A percentile compares a stretch with the other conserved stretches of the same genome.
These are phyloP conservation scores for Ptilodon capucinus DNA, from an alignment of 2,888 invertebrate species.

Conservation along the genomic window DNA sequence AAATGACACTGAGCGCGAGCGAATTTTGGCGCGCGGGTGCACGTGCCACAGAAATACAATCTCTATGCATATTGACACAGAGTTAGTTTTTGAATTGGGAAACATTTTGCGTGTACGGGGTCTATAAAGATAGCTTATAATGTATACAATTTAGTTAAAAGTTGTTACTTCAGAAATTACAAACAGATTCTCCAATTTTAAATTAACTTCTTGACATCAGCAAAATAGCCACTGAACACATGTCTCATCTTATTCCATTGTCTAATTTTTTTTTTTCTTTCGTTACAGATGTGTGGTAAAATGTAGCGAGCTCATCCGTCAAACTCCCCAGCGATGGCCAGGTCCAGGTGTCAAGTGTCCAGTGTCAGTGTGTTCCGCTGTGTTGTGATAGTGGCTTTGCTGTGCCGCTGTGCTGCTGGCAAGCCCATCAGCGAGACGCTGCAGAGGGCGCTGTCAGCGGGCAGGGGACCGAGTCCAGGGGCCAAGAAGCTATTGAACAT, in stretches of 20 bases:
- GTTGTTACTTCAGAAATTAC: too few species aligned
- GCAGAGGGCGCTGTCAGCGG: conserved; percentile 78
- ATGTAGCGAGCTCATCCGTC: conserved; percentile 34
- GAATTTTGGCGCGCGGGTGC: too few species aligned
- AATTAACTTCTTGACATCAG: too few species aligned
- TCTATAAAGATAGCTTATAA: too few species aligned
- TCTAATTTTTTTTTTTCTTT: not conserved
- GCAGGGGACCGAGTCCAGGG: conserved; percentile 76
- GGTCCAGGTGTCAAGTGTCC: conserved; percentile 53
- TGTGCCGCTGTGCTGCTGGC: conserved; percentile 51
- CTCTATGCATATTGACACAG: too few species aligned
- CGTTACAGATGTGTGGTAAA: conserved; percentile 51
- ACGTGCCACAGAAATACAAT: too few species aligned
- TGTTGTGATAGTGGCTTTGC: conserved; percentile 55
- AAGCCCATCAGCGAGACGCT: conserved; percentile 80
- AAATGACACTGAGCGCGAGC: too few species aligned
- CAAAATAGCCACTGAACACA: not conserved
- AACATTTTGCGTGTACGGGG: too few species aligned
- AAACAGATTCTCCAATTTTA: too few species aligned
- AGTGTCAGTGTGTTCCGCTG: conserved; percentile 53
- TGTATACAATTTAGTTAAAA: too few species aligned
- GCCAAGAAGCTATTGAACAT: conserved; percentile 80
- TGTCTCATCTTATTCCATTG: not conserved
- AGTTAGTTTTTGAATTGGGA: too few species aligned
- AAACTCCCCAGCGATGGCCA: conserved; percentile 36